A percentile compares a stretch with the other conserved stretches of the same genome.
Conservation (phyloP, 2,797 vertebrate genomes). For the Acrocephalus scirpaceus region DNA sequence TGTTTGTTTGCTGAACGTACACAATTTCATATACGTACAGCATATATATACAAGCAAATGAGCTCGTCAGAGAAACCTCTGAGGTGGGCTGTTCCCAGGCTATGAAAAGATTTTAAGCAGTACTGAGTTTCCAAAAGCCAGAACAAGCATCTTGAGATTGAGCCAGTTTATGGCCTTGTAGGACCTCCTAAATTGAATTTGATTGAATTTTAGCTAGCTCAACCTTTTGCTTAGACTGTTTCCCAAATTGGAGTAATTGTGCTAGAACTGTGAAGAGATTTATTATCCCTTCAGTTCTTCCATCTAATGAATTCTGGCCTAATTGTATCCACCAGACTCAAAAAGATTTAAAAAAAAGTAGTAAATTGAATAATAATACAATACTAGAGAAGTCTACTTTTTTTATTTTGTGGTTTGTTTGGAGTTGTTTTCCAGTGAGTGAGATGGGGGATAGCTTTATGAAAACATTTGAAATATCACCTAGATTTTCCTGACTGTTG, state of each 20-base stretch:
- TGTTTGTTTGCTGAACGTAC: background rate
- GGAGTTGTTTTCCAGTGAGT: background rate
- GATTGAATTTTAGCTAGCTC: slow-evolving; percentile 5
- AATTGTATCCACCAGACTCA: background rate
- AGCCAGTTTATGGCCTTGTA: background rate
- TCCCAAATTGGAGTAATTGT: background rate
- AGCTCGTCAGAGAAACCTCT: background rate
- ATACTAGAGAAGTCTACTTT: background rate
- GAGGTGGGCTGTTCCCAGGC: background rate
- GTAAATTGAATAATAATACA: background rate
- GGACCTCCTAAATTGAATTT: background rate
- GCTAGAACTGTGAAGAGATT: background rate
- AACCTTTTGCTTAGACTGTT: background rate
- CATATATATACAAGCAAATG: background rate
- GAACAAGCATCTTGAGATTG: background rate
- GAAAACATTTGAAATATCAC: background rate
- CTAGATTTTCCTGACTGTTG: background rate
- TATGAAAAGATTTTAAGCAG: background rate
- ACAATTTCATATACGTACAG: too few species aligned
- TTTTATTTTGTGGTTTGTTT: background rate
- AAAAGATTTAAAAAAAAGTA: background rate
- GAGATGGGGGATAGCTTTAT: background rate
- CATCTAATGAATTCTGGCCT: background rate
- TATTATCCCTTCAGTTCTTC: background rate
- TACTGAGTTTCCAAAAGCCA: background rate